Percentiles rank a stretch among this genome's conserved stretches.
Evolutionary conservation across 2,888 invertebrate species (phyloP).

Genomic region (Gnatocerus cornutus): DNA sequence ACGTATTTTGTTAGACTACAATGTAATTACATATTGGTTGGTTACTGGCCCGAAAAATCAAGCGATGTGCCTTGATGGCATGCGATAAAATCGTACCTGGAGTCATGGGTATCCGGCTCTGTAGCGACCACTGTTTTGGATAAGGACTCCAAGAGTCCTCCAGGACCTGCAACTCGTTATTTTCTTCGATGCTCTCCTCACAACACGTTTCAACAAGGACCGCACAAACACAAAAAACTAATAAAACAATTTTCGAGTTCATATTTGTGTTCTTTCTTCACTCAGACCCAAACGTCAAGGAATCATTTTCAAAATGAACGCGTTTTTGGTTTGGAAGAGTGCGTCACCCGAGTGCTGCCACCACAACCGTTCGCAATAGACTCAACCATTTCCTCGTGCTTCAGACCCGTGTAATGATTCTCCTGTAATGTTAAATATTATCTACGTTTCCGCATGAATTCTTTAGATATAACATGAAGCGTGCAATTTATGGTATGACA

Average conservation of each 20-base stretch:
- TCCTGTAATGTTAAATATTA: slow-evolving; percentile 68
- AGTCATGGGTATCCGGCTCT: slow-evolving; percentile 66
- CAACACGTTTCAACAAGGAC: slow-evolving; percentile 47
- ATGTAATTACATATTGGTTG: slow-evolving; percentile 34
- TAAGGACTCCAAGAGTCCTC: slow-evolving; percentile 60
- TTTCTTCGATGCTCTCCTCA: slow-evolving; percentile 48
- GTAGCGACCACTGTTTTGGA: slow-evolving; percentile 63
- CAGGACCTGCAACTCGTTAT: slow-evolving; percentile 54
- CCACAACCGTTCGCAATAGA: slow-evolving; percentile 52
- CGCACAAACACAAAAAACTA: slow-evolving; percentile 43
- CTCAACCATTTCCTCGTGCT: slow-evolving; percentile 57
- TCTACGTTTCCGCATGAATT: slow-evolving; percentile 68
- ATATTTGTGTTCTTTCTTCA: slow-evolving; percentile 50
- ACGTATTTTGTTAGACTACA: slow-evolving; percentile 33
- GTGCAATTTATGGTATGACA: slow-evolving; percentile 56
- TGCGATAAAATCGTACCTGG: slow-evolving; percentile 53
- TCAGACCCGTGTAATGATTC: slow-evolving; percentile 62
- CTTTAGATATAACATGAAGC: slow-evolving; percentile 58
- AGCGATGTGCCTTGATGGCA: neutral
- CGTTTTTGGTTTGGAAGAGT: slow-evolving; percentile 18
- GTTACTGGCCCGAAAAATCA: slow-evolving; percentile 29
- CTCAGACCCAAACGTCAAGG: slow-evolving; percentile 41
- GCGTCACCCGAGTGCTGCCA: slow-evolving; percentile 51
- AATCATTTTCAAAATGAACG: slow-evolving; percentile 46
- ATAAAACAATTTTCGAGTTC: slow-evolving; percentile 51